These are phyloP conservation scores for Morpho achilles DNA, from an alignment of 2,888 invertebrate species.

Conservation along the genomic window DNA sequence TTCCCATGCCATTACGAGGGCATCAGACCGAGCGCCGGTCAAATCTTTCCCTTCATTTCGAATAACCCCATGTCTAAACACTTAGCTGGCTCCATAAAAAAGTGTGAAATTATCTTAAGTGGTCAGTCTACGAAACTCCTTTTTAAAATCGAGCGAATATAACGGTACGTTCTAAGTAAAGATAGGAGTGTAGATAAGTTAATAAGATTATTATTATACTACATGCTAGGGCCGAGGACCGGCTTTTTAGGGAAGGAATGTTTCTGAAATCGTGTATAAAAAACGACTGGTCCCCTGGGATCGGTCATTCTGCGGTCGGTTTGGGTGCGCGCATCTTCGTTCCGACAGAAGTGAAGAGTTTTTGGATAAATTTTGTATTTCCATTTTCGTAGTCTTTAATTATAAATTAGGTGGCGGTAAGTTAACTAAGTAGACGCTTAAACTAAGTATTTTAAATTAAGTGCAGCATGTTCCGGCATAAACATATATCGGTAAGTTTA, in stretches of 20 bases:
- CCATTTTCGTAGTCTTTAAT: constrained; percentile 29
- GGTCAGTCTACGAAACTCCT: constrained; percentile 59
- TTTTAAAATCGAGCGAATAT: constrained; percentile 66
- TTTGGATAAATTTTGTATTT: constrained; percentile 14
- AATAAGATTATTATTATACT: constrained; percentile 77
- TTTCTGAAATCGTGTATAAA: constrained; percentile 74
- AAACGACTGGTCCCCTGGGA: constrained; percentile 68
- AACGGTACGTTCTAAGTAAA: constrained; percentile 76
- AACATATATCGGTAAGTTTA: constrained; percentile 27
- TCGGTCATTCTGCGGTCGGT: constrained; percentile 69
- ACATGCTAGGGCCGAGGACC: constrained; percentile 67
- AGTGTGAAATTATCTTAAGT: constrained; percentile 76
- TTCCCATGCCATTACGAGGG: constrained; percentile 41
- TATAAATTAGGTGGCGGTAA: constrained; percentile 10
- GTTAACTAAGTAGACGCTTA: constrained; percentile 11
- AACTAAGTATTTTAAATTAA: constrained; percentile 1
- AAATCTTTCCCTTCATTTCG: constrained; percentile 33
- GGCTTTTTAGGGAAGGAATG: constrained; percentile 73
- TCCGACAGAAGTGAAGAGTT: constrained; percentile 31
- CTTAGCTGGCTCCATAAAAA: constrained; percentile 56
- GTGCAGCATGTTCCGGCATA: constrained; percentile 28
- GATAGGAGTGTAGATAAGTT: constrained; percentile 76
- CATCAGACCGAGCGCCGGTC: constrained; percentile 41
- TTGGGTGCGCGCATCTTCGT: constrained; percentile 67
- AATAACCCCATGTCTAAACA: constrained; percentile 56